Percentiles rank a stretch among this genome's conserved stretches.
phyloP scores from a whole-genome alignment of 2,797 vertebrate genomes.

The Lepidocolaptes lacrymiger region DNA sequence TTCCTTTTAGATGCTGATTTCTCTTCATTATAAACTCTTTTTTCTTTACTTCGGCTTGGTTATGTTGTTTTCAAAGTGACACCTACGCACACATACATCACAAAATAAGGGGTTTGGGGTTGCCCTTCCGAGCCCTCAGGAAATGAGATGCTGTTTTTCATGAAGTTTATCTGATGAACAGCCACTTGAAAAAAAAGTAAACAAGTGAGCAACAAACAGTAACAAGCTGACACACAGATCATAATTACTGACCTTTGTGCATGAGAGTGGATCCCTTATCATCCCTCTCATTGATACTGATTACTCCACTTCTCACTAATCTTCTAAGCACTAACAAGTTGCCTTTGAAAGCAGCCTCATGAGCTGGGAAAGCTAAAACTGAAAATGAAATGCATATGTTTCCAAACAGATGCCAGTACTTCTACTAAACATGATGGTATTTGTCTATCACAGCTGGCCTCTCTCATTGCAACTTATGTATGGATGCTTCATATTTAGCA shows the following conservation, averaged over 20 bases:
- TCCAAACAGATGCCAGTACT: neutral
- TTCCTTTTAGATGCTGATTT: neutral
- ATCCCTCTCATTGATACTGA: conserved; percentile 81
- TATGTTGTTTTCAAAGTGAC: neutral
- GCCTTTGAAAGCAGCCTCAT: conserved; percentile 76
- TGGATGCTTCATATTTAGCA: neutral
- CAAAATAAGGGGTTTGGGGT: neutral
- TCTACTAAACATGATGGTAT: neutral
- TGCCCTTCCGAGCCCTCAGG: neutral
- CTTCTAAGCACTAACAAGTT: conserved; percentile 76
- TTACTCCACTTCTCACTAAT: conserved; percentile 76
- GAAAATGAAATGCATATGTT: conserved; percentile 37
- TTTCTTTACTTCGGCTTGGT: neutral
- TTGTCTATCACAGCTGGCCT: neutral
- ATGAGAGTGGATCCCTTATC: conserved; percentile 78
- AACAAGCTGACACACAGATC: neutral
- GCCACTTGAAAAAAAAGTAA: conserved; percentile 42
- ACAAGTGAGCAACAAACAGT: neutral
- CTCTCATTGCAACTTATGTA: neutral
- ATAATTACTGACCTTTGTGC: conserved; percentile 79
- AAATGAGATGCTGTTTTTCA: conserved; percentile 14
- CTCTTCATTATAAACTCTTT: neutral
- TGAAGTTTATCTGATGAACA: neutral
- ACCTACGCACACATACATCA: fast-evolving
- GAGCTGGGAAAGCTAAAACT: conserved; percentile 81